Base-by-base conservation (phyloP, 2,888 invertebrate genomes). In the Drosophila subsilvestris region DNA sequence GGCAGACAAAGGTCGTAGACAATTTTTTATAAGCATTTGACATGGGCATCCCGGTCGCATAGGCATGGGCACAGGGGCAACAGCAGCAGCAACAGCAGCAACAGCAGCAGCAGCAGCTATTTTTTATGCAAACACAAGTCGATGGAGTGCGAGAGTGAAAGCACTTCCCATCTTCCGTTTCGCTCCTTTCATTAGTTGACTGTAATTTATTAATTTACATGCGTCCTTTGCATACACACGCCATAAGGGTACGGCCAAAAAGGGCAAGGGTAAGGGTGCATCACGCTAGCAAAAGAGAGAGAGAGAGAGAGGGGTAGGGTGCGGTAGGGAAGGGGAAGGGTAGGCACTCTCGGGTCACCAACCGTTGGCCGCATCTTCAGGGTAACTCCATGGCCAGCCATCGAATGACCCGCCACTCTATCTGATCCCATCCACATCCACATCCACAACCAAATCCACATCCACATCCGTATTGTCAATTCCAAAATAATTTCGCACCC, bases 131-230 rank as follows among this genome's bases (percentile, higher is more conserved):
- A 37, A 37, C 37, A 37, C 4, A 7, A 37, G 14, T 14, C 32
- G 14, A 37, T 12, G 53, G 32, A 63, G 55, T 55, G 45, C 18
- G 42, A 43, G 22, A 12, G 25, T 0, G n/a, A 55, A 10, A 55
- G 17, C 59, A 42, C 61, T 63, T 61, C 55, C 47, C 72, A 69
- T 81, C 73, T 78, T 75, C 65, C 68, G 67, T 68, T 72, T 54
- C 48, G 17, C 37, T 51, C 68, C 42, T 79, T 80, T 80, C 86
- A 83, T 83, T 83, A 83, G 83, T 83, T 83, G 88, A 74, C 83
- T 86, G 86, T 83, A 83, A 83, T 88, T 88, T 88, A 88, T 83
- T 83, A 83, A 83, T 83, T 83, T 83, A 86, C 86, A 83, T 83
- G 78, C 86, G 88, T 83, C 81, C 86, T 88, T 83, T 83, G 83